A percentile compares a stretch with the other conserved stretches of the same genome.
These are phyloP conservation scores for Rhinolophus ferrumequinum DNA, from an alignment of 2,113 vertebrate species.

Conservation along the genomic window DNA sequence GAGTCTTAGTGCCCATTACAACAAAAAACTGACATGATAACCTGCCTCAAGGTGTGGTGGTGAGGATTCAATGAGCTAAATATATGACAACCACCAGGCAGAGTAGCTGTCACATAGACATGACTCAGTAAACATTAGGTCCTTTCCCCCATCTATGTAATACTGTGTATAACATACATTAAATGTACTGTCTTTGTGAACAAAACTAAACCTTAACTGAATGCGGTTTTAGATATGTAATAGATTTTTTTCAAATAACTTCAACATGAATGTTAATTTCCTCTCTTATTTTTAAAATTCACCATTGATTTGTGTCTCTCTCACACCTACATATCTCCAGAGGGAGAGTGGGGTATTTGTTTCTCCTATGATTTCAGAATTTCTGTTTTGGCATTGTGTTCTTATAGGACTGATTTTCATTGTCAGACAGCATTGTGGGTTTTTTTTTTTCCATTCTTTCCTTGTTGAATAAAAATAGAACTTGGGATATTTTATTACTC, in stretches of 20 bases:
- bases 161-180: not conserved
- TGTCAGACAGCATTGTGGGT: not conserved
- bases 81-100: not conserved
- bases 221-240: not conserved
- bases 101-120: not conserved
- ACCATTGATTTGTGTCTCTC: not conserved
- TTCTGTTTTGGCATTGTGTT: not conserved
- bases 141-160: not conserved
- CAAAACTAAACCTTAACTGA: not conserved
- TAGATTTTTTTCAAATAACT: not conserved
- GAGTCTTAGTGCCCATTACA: not conserved
- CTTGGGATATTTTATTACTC: not conserved
- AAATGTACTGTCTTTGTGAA: not conserved
- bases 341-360: not conserved
- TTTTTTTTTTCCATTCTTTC: not conserved
- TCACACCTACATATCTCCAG: not conserved
- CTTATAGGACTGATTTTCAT: not conserved
- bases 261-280: not conserved
- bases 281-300: not conserved
- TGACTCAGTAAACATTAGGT: not conserved
- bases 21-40: not conserved
- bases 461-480: not conserved
- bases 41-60: not conserved
- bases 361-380: not conserved
- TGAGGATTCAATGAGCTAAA: not conserved